Conservation (phyloP, 2,888 invertebrate species). For the Hoplodrina blanda region DNA sequence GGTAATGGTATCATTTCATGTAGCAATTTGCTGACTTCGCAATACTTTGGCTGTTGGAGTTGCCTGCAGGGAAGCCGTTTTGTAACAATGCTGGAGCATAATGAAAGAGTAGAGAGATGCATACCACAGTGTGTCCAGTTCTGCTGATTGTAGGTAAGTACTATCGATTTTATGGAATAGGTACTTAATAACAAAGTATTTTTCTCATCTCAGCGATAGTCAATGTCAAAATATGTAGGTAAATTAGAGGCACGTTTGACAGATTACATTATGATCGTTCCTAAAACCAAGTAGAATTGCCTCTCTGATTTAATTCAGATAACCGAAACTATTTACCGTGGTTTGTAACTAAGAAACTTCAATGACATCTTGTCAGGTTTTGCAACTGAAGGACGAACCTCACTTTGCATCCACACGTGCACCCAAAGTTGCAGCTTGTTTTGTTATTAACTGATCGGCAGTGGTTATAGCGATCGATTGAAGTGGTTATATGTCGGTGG, state of each 20-base stretch:
- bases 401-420: conserved; percentile 10
- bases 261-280: too few relatives aligned
- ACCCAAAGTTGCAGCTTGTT: conserved; percentile 42
- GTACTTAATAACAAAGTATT: background rate
- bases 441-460: conserved; percentile 40
- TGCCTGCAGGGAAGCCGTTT: conserved; percentile 31
- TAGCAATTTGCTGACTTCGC: conserved; percentile 51
- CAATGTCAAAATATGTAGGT: too few relatives aligned
- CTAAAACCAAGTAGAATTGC: too few relatives aligned
- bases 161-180: background rate
- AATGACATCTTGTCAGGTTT: background rate
- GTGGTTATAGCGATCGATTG: conserved; percentile 65
- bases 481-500: conserved; percentile 48
- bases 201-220: too few relatives aligned
- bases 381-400: background rate
- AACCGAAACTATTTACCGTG: background rate
- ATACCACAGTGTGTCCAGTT: conserved; percentile 10
- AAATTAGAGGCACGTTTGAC: too few relatives aligned
- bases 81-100: conserved; percentile 19
- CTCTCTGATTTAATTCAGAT: background rate
- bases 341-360: background rate
- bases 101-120: conserved; percentile 8
- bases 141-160: background rate
- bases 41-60: conserved; percentile 37
- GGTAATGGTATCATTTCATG: conserved; percentile 51